Percentiles rank a stretch among this genome's conserved stretches.
These are phyloP conservation scores for Philereme transversata DNA, from an alignment of 2,888 invertebrate species.

Conservation along the genomic window DNA sequence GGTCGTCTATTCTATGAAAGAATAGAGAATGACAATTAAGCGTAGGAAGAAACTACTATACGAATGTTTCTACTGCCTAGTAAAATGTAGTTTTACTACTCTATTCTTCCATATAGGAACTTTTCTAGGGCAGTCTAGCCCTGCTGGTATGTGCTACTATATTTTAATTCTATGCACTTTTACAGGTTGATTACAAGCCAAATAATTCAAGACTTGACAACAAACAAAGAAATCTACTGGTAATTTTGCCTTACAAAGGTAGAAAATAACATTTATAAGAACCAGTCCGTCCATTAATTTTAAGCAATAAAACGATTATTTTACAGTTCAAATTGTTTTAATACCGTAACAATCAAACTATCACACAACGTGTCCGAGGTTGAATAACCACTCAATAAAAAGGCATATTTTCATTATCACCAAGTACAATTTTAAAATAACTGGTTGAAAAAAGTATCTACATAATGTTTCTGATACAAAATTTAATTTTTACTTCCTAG, in stretches of 20 bases:
- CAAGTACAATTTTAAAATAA: slow-evolving; percentile 24
- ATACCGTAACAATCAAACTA: slow-evolving; percentile 57
- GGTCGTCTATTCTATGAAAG: no score
- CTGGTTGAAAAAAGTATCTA: not conserved
- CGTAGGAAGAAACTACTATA: no score
- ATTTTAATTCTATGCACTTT: slow-evolving; percentile 32
- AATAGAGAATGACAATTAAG: no score
- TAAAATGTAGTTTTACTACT: no score
- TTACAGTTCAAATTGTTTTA: slow-evolving; percentile 46
- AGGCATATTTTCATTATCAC: slow-evolving; percentile 50
- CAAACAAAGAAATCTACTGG: slow-evolving; percentile 89
- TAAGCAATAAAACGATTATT: slow-evolving; percentile 30
- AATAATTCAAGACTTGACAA: slow-evolving; percentile 84
- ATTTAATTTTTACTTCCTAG: not conserved
- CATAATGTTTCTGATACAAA: not conserved
- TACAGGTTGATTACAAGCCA: slow-evolving; percentile 86
- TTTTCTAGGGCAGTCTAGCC: not conserved
- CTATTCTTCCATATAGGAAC: no score
- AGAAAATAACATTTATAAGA: not conserved
- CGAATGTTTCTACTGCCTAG: no score
- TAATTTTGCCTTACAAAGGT: slow-evolving; percentile 50
- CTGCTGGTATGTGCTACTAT: not conserved
- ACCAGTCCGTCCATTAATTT: slow-evolving; percentile 29
- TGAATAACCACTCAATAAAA: slow-evolving; percentile 42
- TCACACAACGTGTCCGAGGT: slow-evolving; percentile 51